Evolutionary conservation across 2,888 invertebrate genomes (phyloP).

Genomic region (Drosophila robusta): DNA sequence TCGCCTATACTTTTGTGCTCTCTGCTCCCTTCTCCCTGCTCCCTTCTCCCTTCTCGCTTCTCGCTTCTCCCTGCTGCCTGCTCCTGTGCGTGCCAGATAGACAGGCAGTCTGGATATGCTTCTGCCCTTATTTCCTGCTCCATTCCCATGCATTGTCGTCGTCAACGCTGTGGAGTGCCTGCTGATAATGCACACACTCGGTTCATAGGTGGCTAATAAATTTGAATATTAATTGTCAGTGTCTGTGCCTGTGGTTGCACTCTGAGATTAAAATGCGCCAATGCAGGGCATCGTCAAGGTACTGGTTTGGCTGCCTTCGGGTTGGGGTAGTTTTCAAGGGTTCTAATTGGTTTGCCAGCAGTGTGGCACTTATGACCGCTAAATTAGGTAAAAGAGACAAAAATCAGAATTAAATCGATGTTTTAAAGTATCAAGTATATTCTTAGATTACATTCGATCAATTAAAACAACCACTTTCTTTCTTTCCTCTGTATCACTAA

Average conservation of each 20-base stretch:
- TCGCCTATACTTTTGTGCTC: slow-evolving; percentile 69
- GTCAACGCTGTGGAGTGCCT: slow-evolving; percentile 56
- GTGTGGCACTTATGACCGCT: not conserved
- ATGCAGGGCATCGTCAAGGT: slow-evolving; percentile 31
- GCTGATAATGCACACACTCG: slow-evolving; percentile 84
- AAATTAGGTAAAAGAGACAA: slow-evolving; percentile 7
- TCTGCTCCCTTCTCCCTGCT: not conserved
- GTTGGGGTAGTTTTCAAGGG: slow-evolving; percentile 4
- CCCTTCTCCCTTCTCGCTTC: not conserved
- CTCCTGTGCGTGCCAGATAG: slow-evolving; percentile 58
- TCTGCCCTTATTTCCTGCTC: slow-evolving; percentile 3
- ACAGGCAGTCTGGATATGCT: slow-evolving; percentile 27
- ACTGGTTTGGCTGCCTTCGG: slow-evolving; percentile 5
- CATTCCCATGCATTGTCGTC: slow-evolving; percentile 43
- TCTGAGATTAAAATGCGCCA: slow-evolving; percentile 69
- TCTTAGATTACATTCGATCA: no score
- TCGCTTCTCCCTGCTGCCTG: not conserved
- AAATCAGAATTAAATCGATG: not conserved
- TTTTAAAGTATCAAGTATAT: no score
- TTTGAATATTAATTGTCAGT: slow-evolving; percentile 84
- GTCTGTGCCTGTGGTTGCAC: slow-evolving; percentile 60
- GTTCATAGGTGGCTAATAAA: slow-evolving; percentile 84
- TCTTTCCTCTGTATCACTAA: no score
- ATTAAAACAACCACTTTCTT: no score
- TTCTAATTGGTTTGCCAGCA: slow-evolving; percentile 43